Base-by-base conservation (phyloP, 2,113 vertebrate genomes). In the Daboia siamensis region DNA sequence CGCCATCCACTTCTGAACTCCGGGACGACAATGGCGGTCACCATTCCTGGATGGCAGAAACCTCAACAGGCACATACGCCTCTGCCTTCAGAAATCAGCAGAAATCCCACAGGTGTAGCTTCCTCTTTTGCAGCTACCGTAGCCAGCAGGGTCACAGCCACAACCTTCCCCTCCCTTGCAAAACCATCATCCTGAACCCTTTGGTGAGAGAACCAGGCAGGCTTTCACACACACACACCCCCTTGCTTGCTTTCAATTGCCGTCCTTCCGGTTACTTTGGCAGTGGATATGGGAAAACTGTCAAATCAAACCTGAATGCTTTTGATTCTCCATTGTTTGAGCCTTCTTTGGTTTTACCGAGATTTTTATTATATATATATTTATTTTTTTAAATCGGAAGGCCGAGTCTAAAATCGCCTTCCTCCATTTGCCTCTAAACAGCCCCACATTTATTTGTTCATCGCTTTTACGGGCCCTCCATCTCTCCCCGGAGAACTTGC, bases 11-110 rank as follows among this genome's bases (percentile, higher is more conserved):
- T 39, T 24, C 21, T 23, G 33, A 39, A 21, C 17, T 39, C 54
- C 5, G 24, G 39, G 12, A 48, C 0, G 1, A 48, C 13, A 33
- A 20, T 0, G 23, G 33, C 0, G 23, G 33, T 39, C 33, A 13
- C 26, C 20, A 11, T 52, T n/a, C 29, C 29, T 15, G 44, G 26
- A 3, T 13, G 20, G 39, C 55, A 33, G 84, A 51, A 17, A 33
- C 39, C 52, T 39, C 89, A 90, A 39, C 61, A 33, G 48, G 89
- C 44, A 4, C 13, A 48, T 74, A 74, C n/a, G 89, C 61, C 24
- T 33, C 52, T 52, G 11, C 29, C 26, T 52, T 52, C 13, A 29
- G 9, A 10, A n/a, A n/a, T 4, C 20, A 52, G 9, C 6, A 54
- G 52, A 54, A 74, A 74, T 74, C 69, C n/a, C 6, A 80, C 69